phyloP scores from a whole-genome alignment of 1,140 invertebrate species.

The Pseudomyrmex gracilis region DNA sequence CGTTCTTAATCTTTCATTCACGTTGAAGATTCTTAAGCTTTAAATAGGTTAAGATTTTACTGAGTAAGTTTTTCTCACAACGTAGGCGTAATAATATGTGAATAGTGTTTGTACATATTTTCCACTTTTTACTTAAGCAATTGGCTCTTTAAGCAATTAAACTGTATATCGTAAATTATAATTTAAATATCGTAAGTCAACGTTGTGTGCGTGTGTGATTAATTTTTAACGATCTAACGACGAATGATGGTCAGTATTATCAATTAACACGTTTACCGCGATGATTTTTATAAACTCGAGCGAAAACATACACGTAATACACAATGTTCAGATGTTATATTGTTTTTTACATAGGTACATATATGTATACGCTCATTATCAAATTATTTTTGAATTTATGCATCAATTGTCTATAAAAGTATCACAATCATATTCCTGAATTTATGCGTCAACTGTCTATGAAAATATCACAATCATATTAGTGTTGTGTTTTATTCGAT shows the following conservation, averaged over 20 bases:
- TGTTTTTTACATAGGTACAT: too few relatives aligned
- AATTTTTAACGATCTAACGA: conserved; percentile 42
- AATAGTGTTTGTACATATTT: conserved; percentile 76
- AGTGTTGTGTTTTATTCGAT: conserved; percentile 9
- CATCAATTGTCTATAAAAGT: too few relatives aligned
- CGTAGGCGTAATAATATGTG: conserved; percentile 57
- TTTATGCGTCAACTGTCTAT: too few relatives aligned
- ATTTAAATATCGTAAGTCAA: conserved; percentile 58
- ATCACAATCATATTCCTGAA: too few relatives aligned
- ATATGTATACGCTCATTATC: neutral
- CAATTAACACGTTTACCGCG: conserved; percentile 56
- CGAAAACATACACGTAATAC: neutral
- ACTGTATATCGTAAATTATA: conserved; percentile 70
- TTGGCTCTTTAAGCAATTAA: conserved; percentile 67
- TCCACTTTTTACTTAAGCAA: neutral
- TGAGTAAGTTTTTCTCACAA: conserved; percentile 41
- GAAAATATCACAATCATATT: too few relatives aligned
- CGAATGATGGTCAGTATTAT: conserved; percentile 62
- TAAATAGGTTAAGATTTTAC: conserved; percentile 66
- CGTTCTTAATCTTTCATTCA: conserved; percentile 62
- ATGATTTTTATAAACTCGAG: neutral
- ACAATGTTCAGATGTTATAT: too few relatives aligned
- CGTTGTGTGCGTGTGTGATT: conserved; percentile 58
- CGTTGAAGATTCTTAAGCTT: conserved; percentile 74
- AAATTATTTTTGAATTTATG: neutral